A percentile compares a stretch with the other conserved stretches of the same genome.
Conservation (phyloP, 1,140 invertebrate genomes). For the Penaeus indicus region DNA sequence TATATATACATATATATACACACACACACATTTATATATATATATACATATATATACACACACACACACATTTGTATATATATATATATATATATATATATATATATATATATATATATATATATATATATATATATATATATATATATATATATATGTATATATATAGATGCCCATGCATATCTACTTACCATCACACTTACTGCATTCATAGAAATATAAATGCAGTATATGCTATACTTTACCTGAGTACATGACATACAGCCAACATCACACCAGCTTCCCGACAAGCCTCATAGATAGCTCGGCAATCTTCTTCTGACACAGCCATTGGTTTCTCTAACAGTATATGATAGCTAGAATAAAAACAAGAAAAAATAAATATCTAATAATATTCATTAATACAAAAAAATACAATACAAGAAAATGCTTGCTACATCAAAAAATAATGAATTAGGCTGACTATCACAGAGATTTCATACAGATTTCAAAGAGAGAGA, state of each 20-base stretch:
- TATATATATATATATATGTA: too few species aligned
- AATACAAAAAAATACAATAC: neutral
- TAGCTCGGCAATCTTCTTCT: slow-evolving; percentile 71
- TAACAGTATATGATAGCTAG: slow-evolving; percentile 71
- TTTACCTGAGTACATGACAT: slow-evolving; percentile 73
- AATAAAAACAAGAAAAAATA: slow-evolving; percentile 6
- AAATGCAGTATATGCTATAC: slow-evolving; percentile 3
- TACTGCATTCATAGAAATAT: neutral
- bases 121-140: too few species aligned
- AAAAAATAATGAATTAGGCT: too few species aligned
- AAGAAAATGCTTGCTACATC: too few species aligned
- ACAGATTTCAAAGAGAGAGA: neutral
- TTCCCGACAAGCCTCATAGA: slow-evolving; percentile 69
- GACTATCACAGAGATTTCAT: too few species aligned
- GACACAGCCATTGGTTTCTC: slow-evolving; percentile 74
- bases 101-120: too few species aligned
- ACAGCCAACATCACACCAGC: slow-evolving; percentile 71
- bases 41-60: too few species aligned
- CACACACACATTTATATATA: too few species aligned
- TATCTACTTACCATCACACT: neutral
- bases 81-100: too few species aligned
- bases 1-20: too few species aligned
- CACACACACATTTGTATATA: too few species aligned
- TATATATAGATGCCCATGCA: neutral
- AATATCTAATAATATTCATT: neutral